Evolutionary conservation across 2,888 invertebrate genomes (phyloP).

Genomic region (Oscheius onirici): DNA sequence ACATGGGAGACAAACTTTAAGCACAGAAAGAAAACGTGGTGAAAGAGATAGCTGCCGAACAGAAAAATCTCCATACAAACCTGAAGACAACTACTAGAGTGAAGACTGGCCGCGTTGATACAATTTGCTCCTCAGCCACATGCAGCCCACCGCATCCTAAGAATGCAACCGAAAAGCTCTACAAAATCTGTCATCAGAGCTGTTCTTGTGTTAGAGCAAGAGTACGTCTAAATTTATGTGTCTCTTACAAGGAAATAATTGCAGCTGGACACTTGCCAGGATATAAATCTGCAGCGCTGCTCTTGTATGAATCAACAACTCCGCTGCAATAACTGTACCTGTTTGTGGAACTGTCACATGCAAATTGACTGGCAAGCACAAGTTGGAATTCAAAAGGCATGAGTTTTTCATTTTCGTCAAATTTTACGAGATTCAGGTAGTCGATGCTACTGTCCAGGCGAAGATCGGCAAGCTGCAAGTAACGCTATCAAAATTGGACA

Average conservation of each 20-base stretch:
- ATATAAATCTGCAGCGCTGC: not conserved
- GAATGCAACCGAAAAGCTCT: not conserved
- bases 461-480: not conserved
- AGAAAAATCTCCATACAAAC: not conserved
- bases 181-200: not conserved
- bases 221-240: not conserved
- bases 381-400: not conserved
- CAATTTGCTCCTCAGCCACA: not conserved
- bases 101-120: not conserved
- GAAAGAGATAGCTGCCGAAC: not conserved
- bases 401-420: no score
- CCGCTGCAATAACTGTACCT: not conserved
- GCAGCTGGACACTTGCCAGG: conserved; percentile 10
- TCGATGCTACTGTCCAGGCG: not conserved
- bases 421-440: not conserved
- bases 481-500: not conserved
- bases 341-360: conserved; percentile 7
- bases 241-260: not conserved
- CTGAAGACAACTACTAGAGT: not conserved
- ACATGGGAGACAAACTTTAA: no score
- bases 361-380: not conserved
- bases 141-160: not conserved
- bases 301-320: not conserved
- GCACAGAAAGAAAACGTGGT: no score
- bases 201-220: not conserved